Conservation (phyloP, 2,797 vertebrate genomes). For the Galagoides demidoff region DNA sequence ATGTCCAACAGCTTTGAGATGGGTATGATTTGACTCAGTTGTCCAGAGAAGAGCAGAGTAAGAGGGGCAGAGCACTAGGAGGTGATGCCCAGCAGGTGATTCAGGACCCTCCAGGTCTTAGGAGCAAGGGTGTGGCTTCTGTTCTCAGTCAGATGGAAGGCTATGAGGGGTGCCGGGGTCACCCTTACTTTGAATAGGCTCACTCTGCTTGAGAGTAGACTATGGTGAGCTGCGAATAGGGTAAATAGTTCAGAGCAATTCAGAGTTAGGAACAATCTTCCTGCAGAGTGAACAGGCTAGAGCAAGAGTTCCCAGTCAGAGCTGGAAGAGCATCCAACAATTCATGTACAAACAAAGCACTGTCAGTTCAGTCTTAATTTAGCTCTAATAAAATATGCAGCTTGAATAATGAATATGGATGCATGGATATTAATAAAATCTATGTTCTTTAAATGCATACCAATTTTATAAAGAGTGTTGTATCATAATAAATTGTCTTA, state of each 20-base stretch:
- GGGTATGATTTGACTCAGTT: background rate
- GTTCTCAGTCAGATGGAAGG: background rate
- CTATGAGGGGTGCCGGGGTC: background rate
- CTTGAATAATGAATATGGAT: constrained; percentile 61
- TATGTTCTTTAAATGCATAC: constrained; percentile 30
- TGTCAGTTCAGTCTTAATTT: constrained; percentile 48
- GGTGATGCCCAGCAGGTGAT: accelerated
- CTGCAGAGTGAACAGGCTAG: background rate
- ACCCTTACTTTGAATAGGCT: background rate
- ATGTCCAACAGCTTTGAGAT: background rate
- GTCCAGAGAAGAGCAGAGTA: background rate
- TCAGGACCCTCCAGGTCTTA: accelerated
- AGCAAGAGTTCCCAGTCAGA: background rate
- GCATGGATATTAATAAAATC: constrained; percentile 55
- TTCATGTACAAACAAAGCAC: background rate
- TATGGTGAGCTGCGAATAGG: background rate
- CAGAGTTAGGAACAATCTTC: constrained; percentile 15
- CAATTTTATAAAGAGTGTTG: constrained; percentile 25
- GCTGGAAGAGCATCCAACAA: background rate
- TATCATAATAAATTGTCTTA: constrained; percentile 38
- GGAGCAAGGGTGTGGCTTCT: background rate
- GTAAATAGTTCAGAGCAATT: background rate
- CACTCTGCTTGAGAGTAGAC: background rate
- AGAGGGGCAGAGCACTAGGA: background rate
- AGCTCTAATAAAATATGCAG: constrained; percentile 48